Percentiles rank a stretch among this genome's conserved stretches.
These are phyloP conservation scores for Sarcophaga rosellei DNA, from an alignment of 2,888 invertebrate species.

Conservation along the genomic window DNA sequence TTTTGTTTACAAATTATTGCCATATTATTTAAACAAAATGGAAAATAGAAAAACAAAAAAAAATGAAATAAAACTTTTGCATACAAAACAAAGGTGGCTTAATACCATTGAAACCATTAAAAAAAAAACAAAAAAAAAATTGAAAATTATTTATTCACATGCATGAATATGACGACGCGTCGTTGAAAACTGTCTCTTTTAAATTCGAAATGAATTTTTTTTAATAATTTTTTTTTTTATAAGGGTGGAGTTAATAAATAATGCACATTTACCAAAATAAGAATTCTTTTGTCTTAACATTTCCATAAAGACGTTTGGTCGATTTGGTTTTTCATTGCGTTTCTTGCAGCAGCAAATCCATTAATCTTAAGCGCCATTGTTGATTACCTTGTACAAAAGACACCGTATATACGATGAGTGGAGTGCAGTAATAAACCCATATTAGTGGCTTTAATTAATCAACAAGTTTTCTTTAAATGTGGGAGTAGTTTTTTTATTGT, in stretches of 20 bases:
- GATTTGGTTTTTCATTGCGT: not conserved
- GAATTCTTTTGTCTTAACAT: too few relatives aligned
- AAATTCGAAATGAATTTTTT: slow-evolving; percentile 15
- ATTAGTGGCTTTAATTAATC: slow-evolving; percentile 25
- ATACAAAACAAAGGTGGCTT: slow-evolving; percentile 35
- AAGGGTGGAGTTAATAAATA: slow-evolving; percentile 36
- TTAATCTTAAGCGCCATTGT: slow-evolving; percentile 61
- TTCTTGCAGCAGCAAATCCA: not conserved
- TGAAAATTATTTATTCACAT: slow-evolving; percentile 41
- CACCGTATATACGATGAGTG: too few relatives aligned
- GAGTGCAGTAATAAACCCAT: not conserved
- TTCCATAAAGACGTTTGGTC: too few relatives aligned
- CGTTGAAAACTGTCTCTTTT: slow-evolving; percentile 11
- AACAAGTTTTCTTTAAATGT: slow-evolving; percentile 7
- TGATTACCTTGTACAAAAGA: slow-evolving; percentile 32
- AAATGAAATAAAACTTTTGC: not conserved
- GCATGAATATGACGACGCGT: slow-evolving; percentile 21
- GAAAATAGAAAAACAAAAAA: not conserved
- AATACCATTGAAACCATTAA: slow-evolving; percentile 33
- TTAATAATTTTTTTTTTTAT: not conserved
- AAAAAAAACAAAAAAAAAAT: not conserved
- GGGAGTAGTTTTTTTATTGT: not conserved
- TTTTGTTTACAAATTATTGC: slow-evolving; percentile 59
- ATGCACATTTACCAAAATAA: too few relatives aligned
- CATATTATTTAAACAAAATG: slow-evolving; percentile 27